Evolutionary conservation across 2,797 vertebrate genomes (phyloP).

Genomic region (Lithobates pipiens): DNA sequence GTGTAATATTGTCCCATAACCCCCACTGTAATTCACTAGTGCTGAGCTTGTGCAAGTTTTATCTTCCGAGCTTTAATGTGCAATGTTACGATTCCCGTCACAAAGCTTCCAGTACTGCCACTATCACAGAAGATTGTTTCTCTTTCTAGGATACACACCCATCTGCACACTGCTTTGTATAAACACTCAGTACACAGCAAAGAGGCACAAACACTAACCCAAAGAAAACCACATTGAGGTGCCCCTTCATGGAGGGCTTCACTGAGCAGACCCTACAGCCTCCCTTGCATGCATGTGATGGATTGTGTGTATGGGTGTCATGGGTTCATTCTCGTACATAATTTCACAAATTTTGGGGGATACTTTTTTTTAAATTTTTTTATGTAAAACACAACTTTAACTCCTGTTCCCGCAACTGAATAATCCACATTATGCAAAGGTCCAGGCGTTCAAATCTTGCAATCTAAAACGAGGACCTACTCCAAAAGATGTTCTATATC

Average conservation of each 20-base stretch:
- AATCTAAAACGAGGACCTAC: too few relatives aligned
- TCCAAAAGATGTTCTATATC: too few relatives aligned
- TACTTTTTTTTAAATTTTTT: background rate
- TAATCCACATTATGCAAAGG: too few relatives aligned
- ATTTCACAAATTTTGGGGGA: too few relatives aligned
- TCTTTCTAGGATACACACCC: background rate
- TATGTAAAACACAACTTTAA: background rate
- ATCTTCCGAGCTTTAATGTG: background rate
- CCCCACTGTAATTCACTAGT: background rate
- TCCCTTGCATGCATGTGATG: background rate
- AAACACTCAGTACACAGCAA: background rate
- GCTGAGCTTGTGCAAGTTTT: too few relatives aligned
- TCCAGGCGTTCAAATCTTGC: too few relatives aligned
- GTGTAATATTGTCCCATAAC: background rate
- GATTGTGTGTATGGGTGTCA: background rate
- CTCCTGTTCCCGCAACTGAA: too few relatives aligned
- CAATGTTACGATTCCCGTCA: background rate
- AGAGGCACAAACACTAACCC: slow-evolving; percentile 33
- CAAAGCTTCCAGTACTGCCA: slow-evolving; percentile 38
- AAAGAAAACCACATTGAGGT: background rate
- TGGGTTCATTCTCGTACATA: background rate
- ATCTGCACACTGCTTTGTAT: slow-evolving; percentile 21
- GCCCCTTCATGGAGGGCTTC: background rate
- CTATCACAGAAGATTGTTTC: background rate
- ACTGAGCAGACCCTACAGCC: background rate